Evolutionary conservation across 2,797 vertebrate species (phyloP).

Genomic region (Remorina albescens): DNA sequence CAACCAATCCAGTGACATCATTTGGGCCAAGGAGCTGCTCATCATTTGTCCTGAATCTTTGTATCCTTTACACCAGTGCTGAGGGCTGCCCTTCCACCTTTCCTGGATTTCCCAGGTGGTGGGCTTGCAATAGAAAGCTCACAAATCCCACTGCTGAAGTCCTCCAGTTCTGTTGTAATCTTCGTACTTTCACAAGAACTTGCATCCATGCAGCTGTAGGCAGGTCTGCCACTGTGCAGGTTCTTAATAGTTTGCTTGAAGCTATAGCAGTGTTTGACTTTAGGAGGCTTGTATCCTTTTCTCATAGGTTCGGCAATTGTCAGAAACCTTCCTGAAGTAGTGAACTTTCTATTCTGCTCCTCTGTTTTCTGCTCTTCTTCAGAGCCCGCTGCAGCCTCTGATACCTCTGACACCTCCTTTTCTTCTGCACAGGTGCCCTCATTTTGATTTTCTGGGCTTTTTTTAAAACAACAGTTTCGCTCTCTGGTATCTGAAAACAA

Average conservation of each 20-base stretch:
- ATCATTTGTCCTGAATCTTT: neutral
- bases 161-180: neutral
- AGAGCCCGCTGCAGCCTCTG: neutral
- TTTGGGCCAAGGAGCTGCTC: neutral
- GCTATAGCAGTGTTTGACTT: conserved; percentile 42
- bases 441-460: conserved; percentile 15
- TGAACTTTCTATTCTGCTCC: neutral
- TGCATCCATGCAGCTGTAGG: neutral
- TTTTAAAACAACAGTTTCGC: conserved; percentile 6
- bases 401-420: neutral
- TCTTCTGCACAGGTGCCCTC: neutral
- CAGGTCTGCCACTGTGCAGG: conserved; percentile 76
- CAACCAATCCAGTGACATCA: neutral
- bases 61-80: neutral
- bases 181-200: neutral
- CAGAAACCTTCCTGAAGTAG: neutral
- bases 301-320: neutral
- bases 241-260: conserved; percentile 76
- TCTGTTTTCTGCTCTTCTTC: conserved; percentile 13
- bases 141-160: conserved; percentile 7
- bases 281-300: conserved; percentile 6
- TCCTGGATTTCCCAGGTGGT: neutral
- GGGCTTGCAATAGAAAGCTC: conserved; percentile 39
- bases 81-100: neutral
- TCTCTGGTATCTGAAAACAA: conserved; percentile 25